These are phyloP conservation scores for Acanthosepion lycidas DNA, from an alignment of 2,888 invertebrate species.

Conservation along the genomic window DNA sequence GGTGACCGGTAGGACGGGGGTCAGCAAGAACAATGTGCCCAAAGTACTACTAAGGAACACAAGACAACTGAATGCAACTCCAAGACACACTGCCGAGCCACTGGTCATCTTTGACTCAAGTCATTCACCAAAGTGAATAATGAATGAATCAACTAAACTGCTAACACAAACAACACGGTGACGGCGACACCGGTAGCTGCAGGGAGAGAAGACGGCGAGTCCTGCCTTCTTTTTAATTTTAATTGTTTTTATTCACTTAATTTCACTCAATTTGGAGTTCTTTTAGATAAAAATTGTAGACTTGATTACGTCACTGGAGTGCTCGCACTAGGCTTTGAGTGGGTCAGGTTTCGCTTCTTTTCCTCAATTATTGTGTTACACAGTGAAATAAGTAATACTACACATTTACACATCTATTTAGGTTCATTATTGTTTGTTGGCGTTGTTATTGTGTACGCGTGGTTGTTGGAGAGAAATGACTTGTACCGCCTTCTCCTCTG, in stretches of 20 bases:
- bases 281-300: not conserved
- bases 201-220: not conserved
- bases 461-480: not conserved
- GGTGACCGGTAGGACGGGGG: constrained; percentile 83
- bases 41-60: constrained; percentile 65
- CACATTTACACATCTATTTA: too few species aligned
- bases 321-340: not conserved
- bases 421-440: not conserved
- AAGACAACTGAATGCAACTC: constrained; percentile 58
- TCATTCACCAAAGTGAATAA: constrained; percentile 42
- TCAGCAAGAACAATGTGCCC: constrained; percentile 79
- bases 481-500: not conserved
- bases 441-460: not conserved
- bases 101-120: constrained; percentile 24
- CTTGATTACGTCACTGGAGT: constrained; percentile 9
- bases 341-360: not conserved
- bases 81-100: constrained; percentile 52
- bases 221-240: not conserved
- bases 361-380: not conserved
- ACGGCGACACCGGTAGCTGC: not conserved
- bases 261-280: not conserved
- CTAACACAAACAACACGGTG: not conserved
- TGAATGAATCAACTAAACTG: not conserved
- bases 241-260: too few species aligned
- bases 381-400: too few species aligned